phyloP scores from a whole-genome alignment of 2,888 invertebrate genomes.

The Eumerus sabulonum region DNA sequence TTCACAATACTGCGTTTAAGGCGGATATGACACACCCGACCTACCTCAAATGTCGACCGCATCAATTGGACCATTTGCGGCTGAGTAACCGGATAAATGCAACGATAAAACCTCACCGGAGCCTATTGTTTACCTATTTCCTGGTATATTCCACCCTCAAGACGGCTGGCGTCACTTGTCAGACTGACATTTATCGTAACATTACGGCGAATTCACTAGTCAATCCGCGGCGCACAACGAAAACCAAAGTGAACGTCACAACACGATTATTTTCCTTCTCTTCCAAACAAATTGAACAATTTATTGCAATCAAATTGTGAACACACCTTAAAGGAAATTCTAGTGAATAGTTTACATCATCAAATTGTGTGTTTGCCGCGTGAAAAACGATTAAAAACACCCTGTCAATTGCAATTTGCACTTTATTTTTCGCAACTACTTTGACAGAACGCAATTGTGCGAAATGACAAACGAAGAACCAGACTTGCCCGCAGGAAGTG shows the following conservation, averaged over 20 bases:
- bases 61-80: background rate
- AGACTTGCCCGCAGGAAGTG: conserved; percentile 31
- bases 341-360: conserved; percentile 27
- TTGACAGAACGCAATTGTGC: conserved; percentile 13
- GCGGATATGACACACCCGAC: too few relatives aligned
- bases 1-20: too few relatives aligned
- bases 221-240: conserved; percentile 12
- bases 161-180: conserved; percentile 19
- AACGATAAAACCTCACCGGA: conserved; percentile 6
- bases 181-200: conserved; percentile 33
- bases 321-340: conserved; percentile 14
- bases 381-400: background rate
- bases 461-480: conserved; percentile 60
- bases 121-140: conserved; percentile 52
- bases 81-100: too few relatives aligned
- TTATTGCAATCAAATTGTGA: conserved; percentile 20
- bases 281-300: background rate
- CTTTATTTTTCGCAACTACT: background rate
- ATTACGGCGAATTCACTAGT: conserved; percentile 38
- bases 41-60: too few relatives aligned
- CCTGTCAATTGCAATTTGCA: background rate
- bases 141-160: conserved; percentile 43
- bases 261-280: too few relatives aligned
- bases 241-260: conserved; percentile 1
- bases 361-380: conserved; percentile 14